phyloP scores from a whole-genome alignment of 2,113 vertebrate species.

The Ardeotis arabs region DNA sequence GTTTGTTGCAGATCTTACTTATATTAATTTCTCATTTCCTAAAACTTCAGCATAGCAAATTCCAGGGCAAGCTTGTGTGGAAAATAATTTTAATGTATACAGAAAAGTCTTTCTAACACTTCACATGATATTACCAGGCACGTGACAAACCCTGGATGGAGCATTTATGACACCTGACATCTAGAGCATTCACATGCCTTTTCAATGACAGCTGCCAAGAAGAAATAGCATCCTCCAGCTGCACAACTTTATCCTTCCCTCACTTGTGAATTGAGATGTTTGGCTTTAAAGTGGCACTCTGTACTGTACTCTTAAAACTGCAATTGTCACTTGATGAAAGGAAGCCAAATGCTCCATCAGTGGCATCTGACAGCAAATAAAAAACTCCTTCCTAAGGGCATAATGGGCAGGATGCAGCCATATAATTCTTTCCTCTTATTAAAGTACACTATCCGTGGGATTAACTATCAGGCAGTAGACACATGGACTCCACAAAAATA shows the following conservation, averaged over 20 bases:
- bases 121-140: constrained; percentile 56
- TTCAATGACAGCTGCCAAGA: constrained; percentile 74
- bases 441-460: constrained; percentile 62
- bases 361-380: constrained; percentile 72
- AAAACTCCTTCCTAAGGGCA: constrained; percentile 69
- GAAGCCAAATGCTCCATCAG: constrained; percentile 70
- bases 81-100: not conserved
- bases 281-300: constrained; percentile 76
- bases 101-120: constrained; percentile 37
- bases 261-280: constrained; percentile 73
- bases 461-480: constrained; percentile 67
- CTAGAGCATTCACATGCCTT: constrained; percentile 68
- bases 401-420: constrained; percentile 72
- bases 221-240: constrained; percentile 79
- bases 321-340: constrained; percentile 65
- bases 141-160: constrained; percentile 59
- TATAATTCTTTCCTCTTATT: constrained; percentile 65
- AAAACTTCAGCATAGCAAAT: not conserved
- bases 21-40: not conserved
- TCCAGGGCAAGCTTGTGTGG: not conserved
- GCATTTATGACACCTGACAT: constrained; percentile 73
- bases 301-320: constrained; percentile 63
- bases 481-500: constrained; percentile 56
- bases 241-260: constrained; percentile 73
- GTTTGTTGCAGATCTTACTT: not conserved